phyloP scores from a whole-genome alignment of 2,113 vertebrate genomes.

The Hemiscyllium ocellatum region DNA sequence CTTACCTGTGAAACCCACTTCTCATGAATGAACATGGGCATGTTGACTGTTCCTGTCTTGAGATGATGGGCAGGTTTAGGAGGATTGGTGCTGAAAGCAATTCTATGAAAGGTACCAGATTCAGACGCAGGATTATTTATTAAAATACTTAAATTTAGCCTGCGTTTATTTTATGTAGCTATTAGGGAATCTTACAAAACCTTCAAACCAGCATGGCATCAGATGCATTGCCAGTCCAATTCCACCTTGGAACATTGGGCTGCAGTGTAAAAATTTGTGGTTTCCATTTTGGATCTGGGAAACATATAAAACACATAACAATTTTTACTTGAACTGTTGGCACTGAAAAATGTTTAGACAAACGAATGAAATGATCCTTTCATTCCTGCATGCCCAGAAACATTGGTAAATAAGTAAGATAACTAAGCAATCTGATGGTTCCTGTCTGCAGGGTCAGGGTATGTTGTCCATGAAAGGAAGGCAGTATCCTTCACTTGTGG shows the following conservation, averaged over 20 bases:
- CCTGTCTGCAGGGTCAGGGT: neutral
- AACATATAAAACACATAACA: neutral
- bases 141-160: neutral
- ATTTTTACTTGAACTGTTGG: neutral
- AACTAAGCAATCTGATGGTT: neutral
- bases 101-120: neutral
- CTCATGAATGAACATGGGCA: neutral
- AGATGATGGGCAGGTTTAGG: neutral
- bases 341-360: neutral
- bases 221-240: neutral
- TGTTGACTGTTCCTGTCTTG: neutral
- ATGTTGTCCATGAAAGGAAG: neutral
- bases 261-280: neutral
- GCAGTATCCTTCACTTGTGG: neutral
- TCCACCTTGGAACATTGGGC: neutral
- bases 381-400: neutral
- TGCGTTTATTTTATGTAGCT: neutral
- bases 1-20: neutral
- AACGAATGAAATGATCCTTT: neutral
- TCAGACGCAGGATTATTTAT: too few relatives aligned
- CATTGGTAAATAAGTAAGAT: neutral
- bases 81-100: neutral
- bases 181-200: too few relatives aligned
- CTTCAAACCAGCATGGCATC: neutral
- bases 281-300: neutral